phyloP scores from a whole-genome alignment of 2,888 invertebrate species.

The Liodrosophila aerea region DNA sequence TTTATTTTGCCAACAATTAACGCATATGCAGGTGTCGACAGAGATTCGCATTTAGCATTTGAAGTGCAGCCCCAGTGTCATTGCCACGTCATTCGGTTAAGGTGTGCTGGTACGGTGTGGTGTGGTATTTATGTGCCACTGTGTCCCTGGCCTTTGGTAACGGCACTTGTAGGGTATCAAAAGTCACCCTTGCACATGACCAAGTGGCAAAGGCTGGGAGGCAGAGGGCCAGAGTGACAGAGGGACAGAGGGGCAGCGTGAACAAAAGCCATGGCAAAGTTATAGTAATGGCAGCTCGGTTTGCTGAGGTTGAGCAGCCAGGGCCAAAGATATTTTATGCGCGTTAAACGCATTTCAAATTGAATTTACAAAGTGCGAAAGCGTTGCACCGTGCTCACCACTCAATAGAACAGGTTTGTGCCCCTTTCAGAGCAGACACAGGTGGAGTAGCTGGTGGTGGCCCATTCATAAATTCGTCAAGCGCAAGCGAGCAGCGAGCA shows the following conservation, averaged over 20 bases:
- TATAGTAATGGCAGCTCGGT: conserved; percentile 15
- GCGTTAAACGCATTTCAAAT: conserved; percentile 66
- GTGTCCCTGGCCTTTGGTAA: conserved; percentile 39
- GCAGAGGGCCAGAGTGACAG: conserved; percentile 25
- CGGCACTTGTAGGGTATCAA: conserved; percentile 69
- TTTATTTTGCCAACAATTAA: no score
- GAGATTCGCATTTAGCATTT: no score
- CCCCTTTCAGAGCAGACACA: no score
- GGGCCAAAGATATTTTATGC: conserved; percentile 47
- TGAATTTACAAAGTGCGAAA: conserved; percentile 62
- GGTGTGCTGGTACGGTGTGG: not conserved
- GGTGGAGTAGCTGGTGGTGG: no score
- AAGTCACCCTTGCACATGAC: conserved; percentile 18
- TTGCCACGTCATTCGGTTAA: not conserved
- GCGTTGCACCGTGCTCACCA: conserved; percentile 21
- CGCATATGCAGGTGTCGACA: no score
- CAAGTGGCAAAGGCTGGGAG: conserved; percentile 14
- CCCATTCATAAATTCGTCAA: conserved; percentile 64
- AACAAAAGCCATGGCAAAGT: conserved; percentile 14
- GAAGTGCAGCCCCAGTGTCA: no score
- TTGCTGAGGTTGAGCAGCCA: conserved; percentile 19
- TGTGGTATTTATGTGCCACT: conserved; percentile 21
- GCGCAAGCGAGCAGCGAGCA: conserved; percentile 17
- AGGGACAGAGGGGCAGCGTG: conserved; percentile 16
- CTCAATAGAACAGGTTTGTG: conserved; percentile 5